A percentile compares a stretch with the other conserved stretches of the same genome.
These are phyloP conservation scores for Probaryconus sp. DNA, from an alignment of 1,140 invertebrate genomes.

Conservation along the genomic window DNA sequence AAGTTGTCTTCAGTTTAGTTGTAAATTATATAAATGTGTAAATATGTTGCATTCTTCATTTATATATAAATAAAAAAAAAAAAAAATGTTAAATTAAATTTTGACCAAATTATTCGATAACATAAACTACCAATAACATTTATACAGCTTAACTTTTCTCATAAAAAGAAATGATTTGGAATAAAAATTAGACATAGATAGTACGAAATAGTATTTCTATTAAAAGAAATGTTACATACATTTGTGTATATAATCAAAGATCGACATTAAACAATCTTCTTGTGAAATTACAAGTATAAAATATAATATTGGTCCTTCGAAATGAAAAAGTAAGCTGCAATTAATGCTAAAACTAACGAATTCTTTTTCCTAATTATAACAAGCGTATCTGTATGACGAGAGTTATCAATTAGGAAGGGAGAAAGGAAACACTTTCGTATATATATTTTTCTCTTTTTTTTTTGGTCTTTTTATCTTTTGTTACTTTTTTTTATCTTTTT, in stretches of 20 bases:
- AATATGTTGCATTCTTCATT: conserved; percentile 29
- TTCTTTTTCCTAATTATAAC: conserved; percentile 25
- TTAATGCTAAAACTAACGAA: conserved; percentile 34
- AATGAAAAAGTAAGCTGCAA: conserved; percentile 28
- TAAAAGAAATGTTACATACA: conserved; percentile 66
- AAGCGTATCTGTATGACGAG: conserved; percentile 35
- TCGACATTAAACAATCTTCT: conserved; percentile 61
- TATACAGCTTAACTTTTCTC: background rate
- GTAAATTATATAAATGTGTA: conserved; percentile 39
- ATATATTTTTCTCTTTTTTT: conserved; percentile 1
- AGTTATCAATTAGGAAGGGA: conserved; percentile 25
- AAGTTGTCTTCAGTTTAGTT: conserved; percentile 7
- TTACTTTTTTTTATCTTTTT: conserved; percentile 10
- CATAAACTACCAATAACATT: no score
- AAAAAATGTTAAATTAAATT: no score
- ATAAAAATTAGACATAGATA: conserved; percentile 46
- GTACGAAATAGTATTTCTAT: conserved; percentile 66
- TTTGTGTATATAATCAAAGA: conserved; percentile 60
- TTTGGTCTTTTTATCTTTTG: conserved; percentile 7
- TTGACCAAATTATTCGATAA: no score
- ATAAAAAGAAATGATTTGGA: conserved; percentile 2
- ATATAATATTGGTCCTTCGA: conserved; percentile 59
- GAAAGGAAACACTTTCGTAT: conserved; percentile 32
- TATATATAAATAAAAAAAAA: conserved; percentile 31
- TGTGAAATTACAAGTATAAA: conserved; percentile 64